Percentiles rank a stretch among this genome's conserved stretches.
Evolutionary conservation across 2,113 vertebrate species (phyloP).

Genomic region (Martes martes): DNA sequence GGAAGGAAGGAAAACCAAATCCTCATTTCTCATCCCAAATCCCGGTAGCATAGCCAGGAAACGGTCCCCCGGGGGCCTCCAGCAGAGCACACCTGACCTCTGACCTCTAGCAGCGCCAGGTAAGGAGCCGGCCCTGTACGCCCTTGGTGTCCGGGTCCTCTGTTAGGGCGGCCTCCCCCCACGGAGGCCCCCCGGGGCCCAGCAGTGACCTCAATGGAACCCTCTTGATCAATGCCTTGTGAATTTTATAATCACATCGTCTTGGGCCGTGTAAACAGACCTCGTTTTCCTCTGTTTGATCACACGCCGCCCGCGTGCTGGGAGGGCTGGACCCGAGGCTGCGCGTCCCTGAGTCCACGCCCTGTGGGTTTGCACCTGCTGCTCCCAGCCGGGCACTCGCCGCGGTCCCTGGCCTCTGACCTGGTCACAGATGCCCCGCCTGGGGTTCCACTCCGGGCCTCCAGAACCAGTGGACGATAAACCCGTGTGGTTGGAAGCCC

Average conservation of each 20-base stretch:
- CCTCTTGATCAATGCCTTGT: background rate
- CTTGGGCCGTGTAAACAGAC: too few species aligned
- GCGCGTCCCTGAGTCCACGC: too few species aligned
- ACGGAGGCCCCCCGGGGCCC: background rate
- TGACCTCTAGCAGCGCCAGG: too few species aligned
- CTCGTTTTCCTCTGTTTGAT: too few species aligned
- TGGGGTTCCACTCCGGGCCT: too few species aligned
- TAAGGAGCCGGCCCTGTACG: too few species aligned
- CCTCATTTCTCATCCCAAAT: rapidly evolving
- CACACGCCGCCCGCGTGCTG: too few species aligned
- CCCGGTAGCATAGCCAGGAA: rapidly evolving
- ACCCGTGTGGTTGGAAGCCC: background rate
- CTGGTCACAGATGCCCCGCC: background rate
- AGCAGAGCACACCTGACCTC: rapidly evolving
- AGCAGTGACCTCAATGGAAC: background rate
- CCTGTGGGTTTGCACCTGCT: background rate
- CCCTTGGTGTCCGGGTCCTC: too few species aligned
- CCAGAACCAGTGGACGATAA: rapidly evolving
- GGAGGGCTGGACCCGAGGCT: too few species aligned
- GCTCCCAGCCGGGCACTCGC: too few species aligned
- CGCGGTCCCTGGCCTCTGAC: background rate
- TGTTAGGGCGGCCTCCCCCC: background rate
- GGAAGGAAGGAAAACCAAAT: background rate
- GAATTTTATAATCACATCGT: background rate
- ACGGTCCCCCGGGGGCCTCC: rapidly evolving